phyloP scores from a whole-genome alignment of 2,888 invertebrate species.

The Leucophenga montana region DNA sequence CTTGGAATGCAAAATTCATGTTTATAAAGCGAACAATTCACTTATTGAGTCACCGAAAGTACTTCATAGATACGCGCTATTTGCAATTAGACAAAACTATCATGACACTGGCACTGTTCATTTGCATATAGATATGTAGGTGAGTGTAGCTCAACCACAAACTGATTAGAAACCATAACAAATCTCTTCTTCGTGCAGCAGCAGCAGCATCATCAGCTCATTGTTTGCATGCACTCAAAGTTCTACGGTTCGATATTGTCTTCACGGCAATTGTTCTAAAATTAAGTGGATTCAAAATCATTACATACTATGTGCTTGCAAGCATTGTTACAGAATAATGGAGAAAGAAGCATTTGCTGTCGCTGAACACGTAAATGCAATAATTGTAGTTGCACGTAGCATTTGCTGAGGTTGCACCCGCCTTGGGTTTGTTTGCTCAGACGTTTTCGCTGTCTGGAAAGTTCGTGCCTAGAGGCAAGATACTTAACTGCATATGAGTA shows the following conservation, averaged over 20 bases:
- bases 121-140: no score
- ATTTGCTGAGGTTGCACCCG: no score
- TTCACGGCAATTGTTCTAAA: not conserved
- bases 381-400: conserved; percentile 50
- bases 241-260: conserved; percentile 30
- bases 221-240: conserved; percentile 23
- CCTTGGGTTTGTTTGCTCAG: no score
- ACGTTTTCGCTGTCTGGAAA: no score
- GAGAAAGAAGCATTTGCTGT: not conserved
- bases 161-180: conserved; percentile 5
- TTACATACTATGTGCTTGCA: not conserved
- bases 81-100: no score
- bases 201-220: not conserved
- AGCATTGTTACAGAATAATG: not conserved
- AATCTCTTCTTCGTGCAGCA: not conserved
- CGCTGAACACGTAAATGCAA: conserved; percentile 60
- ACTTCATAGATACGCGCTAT: no score
- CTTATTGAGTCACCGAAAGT: no score
- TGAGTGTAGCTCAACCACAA: not conserved
- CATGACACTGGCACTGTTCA: no score
- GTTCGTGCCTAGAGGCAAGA: no score
- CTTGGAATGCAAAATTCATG: not conserved
- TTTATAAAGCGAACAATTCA: not conserved
- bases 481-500: no score
- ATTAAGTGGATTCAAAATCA: conserved; percentile 10